These are phyloP conservation scores for Schizopygopsis pylzovi DNA, from an alignment of 2,797 vertebrate genomes.

Conservation along the genomic window DNA sequence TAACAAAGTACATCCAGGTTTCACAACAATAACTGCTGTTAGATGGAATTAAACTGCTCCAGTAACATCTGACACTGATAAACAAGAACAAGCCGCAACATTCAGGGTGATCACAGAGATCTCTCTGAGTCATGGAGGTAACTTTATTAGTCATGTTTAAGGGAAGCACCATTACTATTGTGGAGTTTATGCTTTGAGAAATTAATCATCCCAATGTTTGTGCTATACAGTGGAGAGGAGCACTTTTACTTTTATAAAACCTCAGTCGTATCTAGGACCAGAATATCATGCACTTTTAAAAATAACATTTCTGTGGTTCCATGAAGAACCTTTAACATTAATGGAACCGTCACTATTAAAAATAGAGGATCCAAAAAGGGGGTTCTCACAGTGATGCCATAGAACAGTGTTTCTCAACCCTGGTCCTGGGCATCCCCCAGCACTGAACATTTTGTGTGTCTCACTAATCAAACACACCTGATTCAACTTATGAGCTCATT, in stretches of 20 bases:
- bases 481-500: too few relatives aligned
- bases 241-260: neutral
- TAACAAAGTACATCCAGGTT: neutral
- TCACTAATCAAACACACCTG: too few relatives aligned
- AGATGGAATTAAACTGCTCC: neutral
- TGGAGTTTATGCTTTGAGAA: neutral
- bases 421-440: too few relatives aligned
- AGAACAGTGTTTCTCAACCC: neutral
- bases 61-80: neutral
- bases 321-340: neutral
- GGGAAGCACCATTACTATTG: neutral
- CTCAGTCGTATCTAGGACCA: neutral
- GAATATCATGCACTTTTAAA: neutral
- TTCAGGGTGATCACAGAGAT: neutral
- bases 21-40: conserved; percentile 8
- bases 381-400: neutral
- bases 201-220: neutral
- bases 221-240: neutral
- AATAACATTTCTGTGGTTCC: neutral
- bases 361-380: neutral
- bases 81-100: neutral
- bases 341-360: neutral
- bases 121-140: neutral
- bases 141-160: neutral
- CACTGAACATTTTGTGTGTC: too few relatives aligned